A percentile compares a stretch with the other conserved stretches of the same genome.
These are phyloP conservation scores for Kryptolebias marmoratus DNA, from an alignment of 2,113 vertebrate species.

Conservation along the genomic window DNA sequence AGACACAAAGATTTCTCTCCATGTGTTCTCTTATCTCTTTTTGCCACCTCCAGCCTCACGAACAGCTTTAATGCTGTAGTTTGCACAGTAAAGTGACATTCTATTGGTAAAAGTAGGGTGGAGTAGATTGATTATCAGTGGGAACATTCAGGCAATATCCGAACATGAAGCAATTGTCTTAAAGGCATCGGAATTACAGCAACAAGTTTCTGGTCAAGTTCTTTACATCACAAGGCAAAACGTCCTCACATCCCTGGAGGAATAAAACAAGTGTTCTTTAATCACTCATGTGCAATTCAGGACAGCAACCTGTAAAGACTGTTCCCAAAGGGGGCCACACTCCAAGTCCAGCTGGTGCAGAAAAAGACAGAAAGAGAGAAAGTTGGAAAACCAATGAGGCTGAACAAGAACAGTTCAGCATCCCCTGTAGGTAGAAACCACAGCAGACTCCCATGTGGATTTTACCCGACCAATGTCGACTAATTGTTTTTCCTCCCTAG, in stretches of 20 bases:
- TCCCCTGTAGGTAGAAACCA: neutral
- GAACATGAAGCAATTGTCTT: neutral
- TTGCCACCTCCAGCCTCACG: slow-evolving; percentile 18
- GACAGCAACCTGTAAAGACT: slow-evolving; percentile 2
- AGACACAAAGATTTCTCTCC: neutral
- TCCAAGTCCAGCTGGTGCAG: slow-evolving; percentile 13
- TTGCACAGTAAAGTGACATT: neutral
- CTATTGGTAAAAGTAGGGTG: neutral
- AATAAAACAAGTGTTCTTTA: neutral
- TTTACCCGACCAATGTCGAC: neutral
- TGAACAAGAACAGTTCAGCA: neutral
- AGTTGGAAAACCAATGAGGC: neutral
- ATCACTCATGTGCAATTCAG: neutral
- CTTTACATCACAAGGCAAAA: neutral
- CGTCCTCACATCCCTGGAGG: neutral
- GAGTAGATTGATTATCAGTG: neutral
- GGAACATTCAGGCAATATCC: slow-evolving; percentile 3
- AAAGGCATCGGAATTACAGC: neutral
- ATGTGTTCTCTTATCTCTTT: slow-evolving; percentile 15
- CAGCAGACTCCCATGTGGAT: neutral
- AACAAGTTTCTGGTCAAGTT: neutral
- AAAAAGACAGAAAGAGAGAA: slow-evolving; percentile 1
- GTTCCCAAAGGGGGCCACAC: neutral
- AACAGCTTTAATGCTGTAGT: slow-evolving; percentile 17
- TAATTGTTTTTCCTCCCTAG: slow-evolving; percentile 1